Base-by-base conservation (phyloP, 2,113 vertebrate species). In the Trematocara variabile region DNA sequence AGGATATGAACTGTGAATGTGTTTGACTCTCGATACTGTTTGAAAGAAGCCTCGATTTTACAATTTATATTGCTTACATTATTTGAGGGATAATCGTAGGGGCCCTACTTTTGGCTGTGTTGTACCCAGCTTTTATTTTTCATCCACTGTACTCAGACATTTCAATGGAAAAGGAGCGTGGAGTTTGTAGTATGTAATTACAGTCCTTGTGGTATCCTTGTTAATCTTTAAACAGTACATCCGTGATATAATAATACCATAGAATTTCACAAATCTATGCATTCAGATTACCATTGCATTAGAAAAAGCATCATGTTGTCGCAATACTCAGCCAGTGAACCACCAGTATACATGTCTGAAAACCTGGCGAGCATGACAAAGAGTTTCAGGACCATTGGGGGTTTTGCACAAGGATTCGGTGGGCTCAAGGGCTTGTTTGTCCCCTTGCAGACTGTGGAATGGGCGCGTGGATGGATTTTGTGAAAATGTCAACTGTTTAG, bases 401-500 rank as follows among this genome's bases (percentile, higher is more conserved):
- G 68, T 83, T 90, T 93, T 93, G 88, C 91, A 90, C 92, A 93
- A 90, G 85, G 90, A 89, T 58, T 77, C 86, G 83, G 79, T 91
- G 87, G 85, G 75, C 75, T 90, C 89, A 86, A 91, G 88, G 92
- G 92, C 91, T 95, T 77, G 77, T 92, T 91, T 92, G 83, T 88
- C 87, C 86, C 86, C 89, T 91, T 88, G 94, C 63, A 89, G 90
- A 91, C 86, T 92, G 88, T 92, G 83, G 85, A 84, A 85, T 58
- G 86, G 78, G 88, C 50, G 88, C 68, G 89, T 93, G 87, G 75
- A 91, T 83, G 88, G 82, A 92, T 85, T 90, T 91, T 91, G 92
- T 95, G 87, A 92, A 95, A 92, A 89, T 93, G 85, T 94, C 91
- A 93, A 89, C 91, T 94, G 91, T 94, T 93, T 90, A 92, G 92